Conservation (phyloP, 2,113 vertebrate genomes). For the Zosterops lateralis region DNA sequence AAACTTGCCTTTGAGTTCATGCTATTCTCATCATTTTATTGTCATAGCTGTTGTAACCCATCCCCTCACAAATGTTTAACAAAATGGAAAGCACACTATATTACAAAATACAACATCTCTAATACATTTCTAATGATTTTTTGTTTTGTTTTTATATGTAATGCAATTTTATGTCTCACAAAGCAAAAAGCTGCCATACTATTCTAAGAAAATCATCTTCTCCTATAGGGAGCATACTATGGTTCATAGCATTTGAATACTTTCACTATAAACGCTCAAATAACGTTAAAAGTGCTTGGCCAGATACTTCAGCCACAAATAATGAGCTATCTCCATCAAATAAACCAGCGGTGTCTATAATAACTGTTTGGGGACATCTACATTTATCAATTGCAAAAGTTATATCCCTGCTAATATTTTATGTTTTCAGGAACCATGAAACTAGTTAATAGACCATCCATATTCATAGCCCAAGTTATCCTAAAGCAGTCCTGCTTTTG, state of each 20-base stretch:
- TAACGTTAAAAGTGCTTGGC: neutral
- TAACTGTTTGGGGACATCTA: slow-evolving; percentile 16
- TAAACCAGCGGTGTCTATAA: slow-evolving; percentile 30
- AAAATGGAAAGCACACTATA: neutral
- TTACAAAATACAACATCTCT: neutral
- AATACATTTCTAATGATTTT: neutral
- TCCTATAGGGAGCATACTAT: neutral
- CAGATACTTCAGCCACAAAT: neutral
- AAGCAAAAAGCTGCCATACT: neutral
- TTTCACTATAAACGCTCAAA: slow-evolving; percentile 37
- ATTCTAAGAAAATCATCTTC: neutral
- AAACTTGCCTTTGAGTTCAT: neutral
- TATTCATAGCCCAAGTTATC: neutral
- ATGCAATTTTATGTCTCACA: neutral
- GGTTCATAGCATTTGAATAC: neutral
- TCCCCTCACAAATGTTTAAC: neutral
- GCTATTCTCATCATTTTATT: neutral
- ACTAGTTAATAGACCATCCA: slow-evolving; percentile 20
- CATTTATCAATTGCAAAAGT: slow-evolving; percentile 36
- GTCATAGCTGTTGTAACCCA: neutral
- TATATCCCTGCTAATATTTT: slow-evolving; percentile 39
- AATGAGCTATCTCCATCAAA: slow-evolving; percentile 8
- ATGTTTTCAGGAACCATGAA: slow-evolving; percentile 39
- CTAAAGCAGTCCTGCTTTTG: slow-evolving; percentile 19
- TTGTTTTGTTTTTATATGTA: neutral